These are phyloP conservation scores for Manduca sexta DNA, from an alignment of 1,140 invertebrate species.

Conservation along the genomic window DNA sequence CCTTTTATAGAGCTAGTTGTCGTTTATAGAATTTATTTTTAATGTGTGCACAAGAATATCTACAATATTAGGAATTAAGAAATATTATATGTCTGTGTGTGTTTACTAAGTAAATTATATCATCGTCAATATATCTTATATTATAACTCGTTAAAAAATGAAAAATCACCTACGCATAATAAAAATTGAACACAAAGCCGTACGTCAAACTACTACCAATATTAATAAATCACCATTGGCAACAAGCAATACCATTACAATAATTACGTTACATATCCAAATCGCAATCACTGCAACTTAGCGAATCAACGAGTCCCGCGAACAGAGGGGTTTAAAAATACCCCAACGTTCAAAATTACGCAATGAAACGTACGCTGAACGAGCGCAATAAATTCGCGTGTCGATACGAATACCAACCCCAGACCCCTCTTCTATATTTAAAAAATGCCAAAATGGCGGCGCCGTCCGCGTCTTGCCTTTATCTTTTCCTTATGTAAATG, in stretches of 20 bases:
- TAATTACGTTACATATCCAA: conserved; percentile 13
- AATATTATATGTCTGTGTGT: too few species aligned
- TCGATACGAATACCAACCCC: conserved; percentile 16
- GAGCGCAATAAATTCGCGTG: conserved; percentile 26
- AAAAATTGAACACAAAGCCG: too few species aligned
- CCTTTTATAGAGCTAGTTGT: too few species aligned
- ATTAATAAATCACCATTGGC: too few species aligned
- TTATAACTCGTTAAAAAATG: too few species aligned
- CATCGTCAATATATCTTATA: too few species aligned
- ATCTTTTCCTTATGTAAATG: conserved; percentile 45
- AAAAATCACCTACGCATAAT: too few species aligned
- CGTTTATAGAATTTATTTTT: too few species aligned
- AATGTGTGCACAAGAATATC: not conserved
- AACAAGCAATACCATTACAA: conserved; percentile 13
- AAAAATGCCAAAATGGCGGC: conserved; percentile 27
- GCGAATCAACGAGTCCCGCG: conserved; percentile 14
- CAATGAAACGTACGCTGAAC: conserved; percentile 39
- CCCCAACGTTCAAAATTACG: conserved; percentile 25
- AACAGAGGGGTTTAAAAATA: conserved; percentile 16
- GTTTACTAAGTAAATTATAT: too few species aligned
- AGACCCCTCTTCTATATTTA: conserved; percentile 21
- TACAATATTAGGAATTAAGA: too few species aligned
- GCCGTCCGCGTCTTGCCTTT: conserved; percentile 29
- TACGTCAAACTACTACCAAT: too few species aligned
- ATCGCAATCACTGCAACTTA: conserved; percentile 23